Evolutionary conservation across 2,888 invertebrate species (phyloP).

Genomic region (Chydorus sphaericus): DNA sequence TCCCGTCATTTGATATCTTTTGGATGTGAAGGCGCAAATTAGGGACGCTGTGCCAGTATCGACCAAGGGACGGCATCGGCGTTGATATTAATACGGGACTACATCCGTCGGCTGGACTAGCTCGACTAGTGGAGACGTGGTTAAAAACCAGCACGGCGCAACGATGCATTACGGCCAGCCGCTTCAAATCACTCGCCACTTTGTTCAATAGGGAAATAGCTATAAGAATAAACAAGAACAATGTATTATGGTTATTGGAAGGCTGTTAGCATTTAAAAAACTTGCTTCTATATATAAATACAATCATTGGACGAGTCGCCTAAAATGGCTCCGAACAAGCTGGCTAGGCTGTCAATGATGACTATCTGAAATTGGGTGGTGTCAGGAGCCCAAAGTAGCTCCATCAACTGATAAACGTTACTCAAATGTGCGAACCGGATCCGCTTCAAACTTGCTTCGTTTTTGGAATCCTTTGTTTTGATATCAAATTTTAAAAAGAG

Average conservation of each 20-base stretch:
- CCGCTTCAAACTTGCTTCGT: not conserved
- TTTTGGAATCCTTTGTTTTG: not conserved
- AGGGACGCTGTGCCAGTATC: slow-evolving; percentile 3
- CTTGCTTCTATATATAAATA: not conserved
- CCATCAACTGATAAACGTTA: slow-evolving; percentile 2
- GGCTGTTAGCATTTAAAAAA: not conserved
- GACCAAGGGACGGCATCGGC: slow-evolving; percentile 2
- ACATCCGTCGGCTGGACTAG: not conserved
- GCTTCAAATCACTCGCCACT: slow-evolving; percentile 4
- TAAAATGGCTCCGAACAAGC: not conserved
- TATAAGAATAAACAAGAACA: not conserved
- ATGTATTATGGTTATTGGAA: not conserved
- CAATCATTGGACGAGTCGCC: not conserved
- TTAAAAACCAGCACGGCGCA: not conserved
- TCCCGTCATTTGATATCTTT: not conserved
- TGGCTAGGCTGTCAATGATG: slow-evolving; percentile 9
- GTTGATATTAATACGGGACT: too few species aligned
- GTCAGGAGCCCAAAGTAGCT: not conserved
- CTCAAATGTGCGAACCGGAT: not conserved
- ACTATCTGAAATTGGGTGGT: not conserved
- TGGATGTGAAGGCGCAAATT: not conserved
- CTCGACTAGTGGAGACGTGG: not conserved
- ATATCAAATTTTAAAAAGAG: not conserved
- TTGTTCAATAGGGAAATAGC: slow-evolving; percentile 3
- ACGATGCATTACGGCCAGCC: not conserved